Base-by-base conservation (phyloP, 2,113 vertebrate genomes). In the Tragulus kanchil region DNA sequence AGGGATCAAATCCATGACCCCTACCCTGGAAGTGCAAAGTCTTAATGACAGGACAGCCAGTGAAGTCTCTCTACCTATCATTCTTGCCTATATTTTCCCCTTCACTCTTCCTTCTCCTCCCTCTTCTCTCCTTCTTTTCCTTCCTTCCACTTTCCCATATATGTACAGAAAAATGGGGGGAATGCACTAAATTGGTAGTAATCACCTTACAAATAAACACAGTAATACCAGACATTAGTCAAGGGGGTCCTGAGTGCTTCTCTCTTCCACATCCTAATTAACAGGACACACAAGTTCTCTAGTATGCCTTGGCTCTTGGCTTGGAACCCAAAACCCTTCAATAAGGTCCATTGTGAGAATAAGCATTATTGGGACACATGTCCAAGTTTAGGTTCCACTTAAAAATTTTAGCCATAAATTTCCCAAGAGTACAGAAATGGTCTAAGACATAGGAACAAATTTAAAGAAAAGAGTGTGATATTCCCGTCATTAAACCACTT, bases 371-470 rank as follows among this genome's bases (percentile, higher is more conserved):
- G 12, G 48, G 50, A 65, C 8, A 78, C 3, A 81, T 8, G 6
- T 21, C 21, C 67, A 86, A 84, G 28, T 83, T 67, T 65, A 78
- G 52, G 26, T 78, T 85, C 26, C n/a, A 86, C 28, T 59, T 90
- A 69, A 64, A 92, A 77, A 54, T 78, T 79, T 75, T 93, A 81
- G 75, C 52, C 81, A 15, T 28, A 62, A 28, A 13, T 75, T 85
- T 96, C 45, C 25, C 65, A 31, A 82, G 85, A 91, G 11, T 12
- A 45, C 19, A 86, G 26, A 95, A 77, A 90, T n/a, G 6, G 28
- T n/a, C 59, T 87, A 91, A 93, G 58, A 78, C 92, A 91, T 75
- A 79, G 8, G 23, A 96, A 85, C 45, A 69, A 86, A 58, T 59
- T 48, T 36, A 85, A 82, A 79, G 48, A 87, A 28, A 87, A 81